These are phyloP conservation scores for Labeo calbasu DNA, from an alignment of 2,797 vertebrate genomes.

Conservation along the genomic window DNA sequence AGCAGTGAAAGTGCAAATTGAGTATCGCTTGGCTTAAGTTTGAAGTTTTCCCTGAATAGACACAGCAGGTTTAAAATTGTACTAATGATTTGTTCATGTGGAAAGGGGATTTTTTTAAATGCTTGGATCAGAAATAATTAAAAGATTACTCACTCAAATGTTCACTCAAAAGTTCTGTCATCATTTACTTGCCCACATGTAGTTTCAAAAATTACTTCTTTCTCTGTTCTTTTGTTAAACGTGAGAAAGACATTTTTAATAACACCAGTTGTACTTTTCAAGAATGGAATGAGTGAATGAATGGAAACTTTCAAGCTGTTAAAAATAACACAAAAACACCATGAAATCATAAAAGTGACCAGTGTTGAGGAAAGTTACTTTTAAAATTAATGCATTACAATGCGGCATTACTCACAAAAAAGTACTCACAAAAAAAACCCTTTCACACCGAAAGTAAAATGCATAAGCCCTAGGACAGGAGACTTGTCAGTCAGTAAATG, in stretches of 20 bases:
- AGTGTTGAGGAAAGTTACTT: no score
- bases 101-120: slow-evolving; percentile 7
- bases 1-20: background rate
- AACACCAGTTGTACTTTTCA: background rate
- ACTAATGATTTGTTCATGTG: slow-evolving; percentile 30
- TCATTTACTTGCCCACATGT: background rate
- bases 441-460: no score
- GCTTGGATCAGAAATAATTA: slow-evolving; percentile 10
- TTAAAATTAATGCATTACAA: no score
- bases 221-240: background rate
- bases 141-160: slow-evolving; percentile 50
- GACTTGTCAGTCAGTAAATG: no score
- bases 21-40: slow-evolving; percentile 15
- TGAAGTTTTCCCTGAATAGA: background rate
- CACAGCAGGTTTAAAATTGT: slow-evolving; percentile 31
- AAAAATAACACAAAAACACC: background rate
- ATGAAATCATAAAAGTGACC: background rate
- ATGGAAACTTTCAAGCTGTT: background rate
- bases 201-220: background rate
- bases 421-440: no score
- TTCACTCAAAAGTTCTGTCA: slow-evolving; percentile 30
- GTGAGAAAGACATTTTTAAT: background rate
- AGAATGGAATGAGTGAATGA: no score
- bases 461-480: no score
- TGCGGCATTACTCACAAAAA: no score